Percentiles rank a stretch among this genome's conserved stretches.
phyloP scores from a whole-genome alignment of 2,113 vertebrate species.

The Nesospiza acunhae region DNA sequence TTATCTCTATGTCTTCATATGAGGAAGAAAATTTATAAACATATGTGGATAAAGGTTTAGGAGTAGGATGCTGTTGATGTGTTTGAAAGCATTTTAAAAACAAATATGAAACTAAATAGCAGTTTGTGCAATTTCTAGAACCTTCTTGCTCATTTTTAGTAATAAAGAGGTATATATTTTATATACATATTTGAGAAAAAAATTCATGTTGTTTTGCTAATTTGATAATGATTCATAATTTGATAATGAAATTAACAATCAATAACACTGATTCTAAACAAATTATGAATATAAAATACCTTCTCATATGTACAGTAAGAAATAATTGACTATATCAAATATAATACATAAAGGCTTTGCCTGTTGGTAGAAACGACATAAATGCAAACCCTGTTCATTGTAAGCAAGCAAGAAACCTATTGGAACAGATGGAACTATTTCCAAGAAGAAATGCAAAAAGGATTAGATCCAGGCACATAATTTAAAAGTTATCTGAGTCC shows the following conservation, averaged over 20 bases:
- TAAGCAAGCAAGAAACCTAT: not conserved
- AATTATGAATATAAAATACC: not conserved
- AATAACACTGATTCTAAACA: not conserved
- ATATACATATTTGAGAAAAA: not conserved
- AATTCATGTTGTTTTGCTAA: not conserved
- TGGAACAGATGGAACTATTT: not conserved
- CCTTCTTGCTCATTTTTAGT: not conserved
- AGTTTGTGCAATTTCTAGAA: not conserved
- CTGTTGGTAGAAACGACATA: not conserved
- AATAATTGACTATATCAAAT: not conserved
- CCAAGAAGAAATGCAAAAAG: not conserved
- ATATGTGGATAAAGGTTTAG: constrained; percentile 37
- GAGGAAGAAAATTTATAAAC: constrained; percentile 55
- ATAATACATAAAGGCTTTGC: not conserved
- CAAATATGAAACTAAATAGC: not conserved
- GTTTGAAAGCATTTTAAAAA: constrained; percentile 41
- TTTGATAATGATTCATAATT: not conserved
- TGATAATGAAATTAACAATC: not conserved
- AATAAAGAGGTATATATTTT: not conserved
- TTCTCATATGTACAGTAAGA: not conserved
- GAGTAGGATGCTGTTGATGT: not conserved
- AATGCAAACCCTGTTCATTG: not conserved
- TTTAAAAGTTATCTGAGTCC: not conserved
- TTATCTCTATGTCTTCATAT: constrained; percentile 28
- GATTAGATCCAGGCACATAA: fast-evolving